Evolutionary conservation across 1,140 invertebrate species (phyloP).

Genomic region (Trachelipus rathkii): DNA sequence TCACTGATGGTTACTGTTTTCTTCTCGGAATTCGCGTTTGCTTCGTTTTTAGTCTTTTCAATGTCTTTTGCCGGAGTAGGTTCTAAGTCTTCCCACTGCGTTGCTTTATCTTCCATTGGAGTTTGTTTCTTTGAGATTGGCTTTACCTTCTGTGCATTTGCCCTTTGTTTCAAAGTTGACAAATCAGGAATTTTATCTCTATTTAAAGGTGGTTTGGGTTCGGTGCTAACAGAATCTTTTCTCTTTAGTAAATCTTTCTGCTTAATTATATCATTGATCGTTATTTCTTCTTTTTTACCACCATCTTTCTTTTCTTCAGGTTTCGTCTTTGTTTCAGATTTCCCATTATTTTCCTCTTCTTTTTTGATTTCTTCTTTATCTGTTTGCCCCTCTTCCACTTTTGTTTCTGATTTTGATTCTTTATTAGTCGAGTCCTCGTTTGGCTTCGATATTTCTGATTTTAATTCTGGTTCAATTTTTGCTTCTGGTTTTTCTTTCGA

Average conservation of each 20-base stretch:
- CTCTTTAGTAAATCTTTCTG: background rate
- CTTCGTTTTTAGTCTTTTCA: background rate
- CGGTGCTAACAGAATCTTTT: background rate
- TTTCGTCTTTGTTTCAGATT: background rate
- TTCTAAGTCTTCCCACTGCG: background rate
- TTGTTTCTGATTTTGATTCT: background rate
- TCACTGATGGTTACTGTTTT: background rate
- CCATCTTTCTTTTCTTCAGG: constrained; percentile 5
- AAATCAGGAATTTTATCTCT: background rate
- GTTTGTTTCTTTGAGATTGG: background rate
- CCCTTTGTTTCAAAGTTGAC: background rate
- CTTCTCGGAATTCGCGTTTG: background rate
- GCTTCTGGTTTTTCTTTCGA: constrained; percentile 26
- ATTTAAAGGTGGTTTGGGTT: background rate
- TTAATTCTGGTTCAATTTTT: background rate
- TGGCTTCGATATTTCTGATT: background rate
- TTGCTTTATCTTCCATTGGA: background rate
- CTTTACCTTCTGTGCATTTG: background rate
- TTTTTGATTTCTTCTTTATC: constrained; percentile 12
- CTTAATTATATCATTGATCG: background rate
- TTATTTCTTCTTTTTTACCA: constrained; percentile 21
- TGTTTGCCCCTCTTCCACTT: background rate
- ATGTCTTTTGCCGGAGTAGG: background rate
- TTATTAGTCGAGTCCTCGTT: background rate
- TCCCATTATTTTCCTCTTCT: background rate